Base-by-base conservation (phyloP, 2,113 vertebrate genomes). In the Phainopepla nitens region DNA sequence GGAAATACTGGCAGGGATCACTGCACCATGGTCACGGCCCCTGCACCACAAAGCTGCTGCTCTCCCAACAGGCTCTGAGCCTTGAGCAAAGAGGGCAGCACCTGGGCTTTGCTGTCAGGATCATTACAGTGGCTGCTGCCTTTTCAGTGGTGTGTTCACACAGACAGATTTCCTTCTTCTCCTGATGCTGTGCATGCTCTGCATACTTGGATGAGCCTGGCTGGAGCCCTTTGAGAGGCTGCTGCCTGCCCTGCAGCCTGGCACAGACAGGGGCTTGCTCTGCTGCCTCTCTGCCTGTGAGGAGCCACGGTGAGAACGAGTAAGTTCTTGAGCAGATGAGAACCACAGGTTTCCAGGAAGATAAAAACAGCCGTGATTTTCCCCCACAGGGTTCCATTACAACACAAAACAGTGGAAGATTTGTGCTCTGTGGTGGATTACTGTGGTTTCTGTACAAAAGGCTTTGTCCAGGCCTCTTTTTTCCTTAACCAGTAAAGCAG, bases 11-110 rank as follows among this genome's bases (percentile, higher is more conserved):
- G 14, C 84, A 41, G n/a, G 61, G 22, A 27, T 45, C 47, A 4
- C 42, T 22, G 2, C 1, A 2, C 19, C 25, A 3, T 0, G 5
- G 41, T 28, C 64, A 35, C 22, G 35, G 45, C 6, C 50, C 41
- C 61, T 64, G 49, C 29, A 19, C 15, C 60, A 42, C 57, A 27
- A 6, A 85, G 23, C 50, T 36, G 35, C 21, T 56, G 73, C 58
- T 12, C 61, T 47, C 29, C 36, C 33, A 42, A 4, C 31, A 12
- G 29, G 31, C 3, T 13, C 35, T n/a, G 72, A 69, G 29, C 42
- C 44, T 45, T 31, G 39, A 53, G n/a, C 35, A 58, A 56, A 36
- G 33, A 33, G 41, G 20, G 11, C 27, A 93, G 45, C 5, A 5
- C 42, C 31, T 25, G 60, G 51, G 64, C 54, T 89, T 39, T 65